These are phyloP conservation scores for Anas platyrhynchos DNA, from an alignment of 2,113 vertebrate species.

Conservation along the genomic window DNA sequence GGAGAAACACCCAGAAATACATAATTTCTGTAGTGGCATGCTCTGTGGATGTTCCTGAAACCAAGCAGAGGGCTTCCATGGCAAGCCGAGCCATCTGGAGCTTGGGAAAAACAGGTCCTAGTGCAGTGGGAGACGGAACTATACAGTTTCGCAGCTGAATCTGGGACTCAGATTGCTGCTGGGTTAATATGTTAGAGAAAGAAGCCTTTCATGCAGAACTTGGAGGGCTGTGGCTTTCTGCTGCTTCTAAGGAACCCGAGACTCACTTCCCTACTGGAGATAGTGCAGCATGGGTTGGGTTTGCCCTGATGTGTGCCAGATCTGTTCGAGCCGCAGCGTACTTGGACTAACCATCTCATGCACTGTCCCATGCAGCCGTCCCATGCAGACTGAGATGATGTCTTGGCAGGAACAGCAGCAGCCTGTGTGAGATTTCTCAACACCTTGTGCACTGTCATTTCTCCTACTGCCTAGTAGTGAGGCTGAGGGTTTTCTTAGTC, in stretches of 20 bases:
- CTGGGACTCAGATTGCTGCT: background rate
- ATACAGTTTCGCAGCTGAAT: background rate
- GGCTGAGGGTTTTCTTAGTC: background rate
- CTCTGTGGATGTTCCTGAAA: slow-evolving; percentile 1
- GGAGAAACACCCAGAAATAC: background rate
- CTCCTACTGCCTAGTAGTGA: background rate
- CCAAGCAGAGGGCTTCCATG: background rate
- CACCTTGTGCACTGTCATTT: background rate
- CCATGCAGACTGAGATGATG: background rate
- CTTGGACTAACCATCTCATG: background rate
- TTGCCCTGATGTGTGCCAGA: fast-evolving
- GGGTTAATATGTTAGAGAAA: background rate
- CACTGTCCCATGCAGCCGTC: background rate
- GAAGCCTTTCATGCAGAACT: background rate
- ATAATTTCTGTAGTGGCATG: background rate
- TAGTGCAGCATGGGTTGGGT: background rate
- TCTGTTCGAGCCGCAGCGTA: background rate
- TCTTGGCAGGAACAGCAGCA: background rate
- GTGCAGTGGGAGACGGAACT: background rate
- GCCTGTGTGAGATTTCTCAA: background rate
- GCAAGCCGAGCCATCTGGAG: slow-evolving; percentile 5
- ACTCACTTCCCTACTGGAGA: background rate
- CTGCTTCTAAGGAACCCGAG: background rate
- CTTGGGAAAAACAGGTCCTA: slow-evolving; percentile 54
- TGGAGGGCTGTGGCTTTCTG: background rate